Evolutionary conservation across 2,113 vertebrate species (phyloP), one percentile per base, ranked within the genome.

Genomic region (Oreochromis tanganicae): DNA sequence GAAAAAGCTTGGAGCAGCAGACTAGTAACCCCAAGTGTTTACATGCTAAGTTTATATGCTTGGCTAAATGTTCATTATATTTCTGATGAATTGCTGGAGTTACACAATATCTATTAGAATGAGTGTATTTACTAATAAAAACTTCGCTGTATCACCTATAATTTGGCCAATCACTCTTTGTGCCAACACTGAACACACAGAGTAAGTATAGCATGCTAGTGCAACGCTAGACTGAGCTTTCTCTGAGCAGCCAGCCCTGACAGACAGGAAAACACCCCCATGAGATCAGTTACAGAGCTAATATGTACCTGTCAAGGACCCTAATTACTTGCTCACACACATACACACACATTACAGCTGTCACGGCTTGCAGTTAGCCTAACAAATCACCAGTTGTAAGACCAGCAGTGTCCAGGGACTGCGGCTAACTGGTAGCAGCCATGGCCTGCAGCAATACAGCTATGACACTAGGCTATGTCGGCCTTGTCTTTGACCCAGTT

Each of bases 261-360:
- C 93, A 83, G 89, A 94, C 89, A 90, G 84, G 90, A 94, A 94
- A 93, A 93, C 93, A 89, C 87, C 89, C 91, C 46, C 84, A 82
- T 83, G 87, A 94, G 93, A 94, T 95, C 92, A 87, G 91, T 95
- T 94, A 93, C 94, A 91, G 89, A 88, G 87, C 94, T 94, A 94
- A 94, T 93, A 93, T 93, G 92, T 93, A 94, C 90, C 92, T 94
- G 94, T 94, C 94, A 93, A 85, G 87, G 81, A 61, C 85, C 89
- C 87, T 92, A 93, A 92, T 93, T 90, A 94, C 90, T 85, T 3
- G 38, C 87, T 81, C 87, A 82, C 85, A 86, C 83, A 85, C 80
- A 87, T 34, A 52, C 82, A 82, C 85, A 89, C 79, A 87, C 82
- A 87, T 89, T 80, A 61, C 83, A 91, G 83, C 89, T 92, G 88